These are phyloP conservation scores for Lethenteron reissneri DNA, from an alignment of 2,113 vertebrate genomes.

Conservation along the genomic window DNA sequence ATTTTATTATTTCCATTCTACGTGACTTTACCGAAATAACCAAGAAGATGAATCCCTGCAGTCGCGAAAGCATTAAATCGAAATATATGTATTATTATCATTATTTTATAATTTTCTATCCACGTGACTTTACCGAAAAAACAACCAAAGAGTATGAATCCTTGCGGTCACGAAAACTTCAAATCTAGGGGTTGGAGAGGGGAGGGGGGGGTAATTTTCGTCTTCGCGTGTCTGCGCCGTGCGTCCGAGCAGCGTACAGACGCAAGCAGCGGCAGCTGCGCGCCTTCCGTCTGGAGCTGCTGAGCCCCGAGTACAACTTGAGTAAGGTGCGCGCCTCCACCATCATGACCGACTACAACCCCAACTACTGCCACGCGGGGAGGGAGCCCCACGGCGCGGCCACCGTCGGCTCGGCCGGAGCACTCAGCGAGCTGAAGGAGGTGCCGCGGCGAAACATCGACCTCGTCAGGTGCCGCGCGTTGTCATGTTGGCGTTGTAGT, in stretches of 20 bases:
- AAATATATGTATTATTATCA: too few species aligned
- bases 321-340: constrained; percentile 60
- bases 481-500: too few species aligned
- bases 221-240: neutral
- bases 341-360: constrained; percentile 70
- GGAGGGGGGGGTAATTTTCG: neutral
- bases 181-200: too few species aligned
- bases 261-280: constrained; percentile 44
- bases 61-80: too few species aligned
- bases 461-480: constrained; percentile 37
- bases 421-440: constrained; percentile 49
- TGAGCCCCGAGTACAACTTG: constrained; percentile 56
- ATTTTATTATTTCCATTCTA: too few species aligned
- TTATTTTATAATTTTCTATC: too few species aligned
- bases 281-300: constrained; percentile 30
- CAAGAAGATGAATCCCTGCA: too few species aligned
- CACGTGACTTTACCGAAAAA: too few species aligned
- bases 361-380: constrained; percentile 67
- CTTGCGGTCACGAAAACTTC: too few species aligned
- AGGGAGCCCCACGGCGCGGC: constrained; percentile 18
- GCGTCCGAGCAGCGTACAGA: constrained; percentile 37
- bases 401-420: constrained; percentile 12
- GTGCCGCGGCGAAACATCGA: constrained; percentile 61
- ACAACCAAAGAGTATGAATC: too few species aligned
- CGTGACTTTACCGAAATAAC: too few species aligned